Evolutionary conservation across 2,113 vertebrate genomes (phyloP), one percentile per base, ranked within the genome.

Genomic region (Erythrocercus mccallii): DNA sequence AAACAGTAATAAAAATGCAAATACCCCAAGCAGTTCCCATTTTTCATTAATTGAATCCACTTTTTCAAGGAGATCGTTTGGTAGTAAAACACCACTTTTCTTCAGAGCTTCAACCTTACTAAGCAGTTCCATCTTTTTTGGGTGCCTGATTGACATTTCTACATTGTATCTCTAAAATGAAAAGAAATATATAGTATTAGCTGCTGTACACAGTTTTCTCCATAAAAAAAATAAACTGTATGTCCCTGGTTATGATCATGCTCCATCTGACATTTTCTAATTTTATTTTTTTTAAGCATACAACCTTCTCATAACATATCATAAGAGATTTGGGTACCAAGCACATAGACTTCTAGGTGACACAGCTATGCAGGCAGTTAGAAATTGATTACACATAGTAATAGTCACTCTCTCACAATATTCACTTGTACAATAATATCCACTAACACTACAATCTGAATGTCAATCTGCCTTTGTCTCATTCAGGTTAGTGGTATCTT

Each of bases 11-110:
- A 98, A 98, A 98, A 98, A 98, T 98, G 98, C 97, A 98, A 98
- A 97, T 98, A 99, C 99, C 99, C 99, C 98, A 96, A 99, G 98
- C 96, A 99, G 98, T 81, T 98, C 98, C 99, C 99, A 99, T 82
- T 99, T 99, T 98, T 98, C 98, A 88, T 98, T 98, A 97, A 99
- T 98, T 98, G 98, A 98, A 97, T 98, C 98, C 96, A 99, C 98
- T 93, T 98, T 99, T 96, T 98, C 97, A 97, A 99, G 98, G 95
- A 99, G 98, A 98, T 98, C 97, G 15, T 92, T 96, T 80, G 99
- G 99, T 78, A 99, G 98, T 90, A 98, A 97, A 61, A 98, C 83
- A 84, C 98, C 98, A 96, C 98, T 99, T 97, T 98, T 98, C 97
- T 98, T 99, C 97, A 99, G 96, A 81, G 98, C 98, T 98, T 99